Evolutionary conservation across 2,888 invertebrate species (phyloP).

Genomic region (Mechanitis mazaeus): DNA sequence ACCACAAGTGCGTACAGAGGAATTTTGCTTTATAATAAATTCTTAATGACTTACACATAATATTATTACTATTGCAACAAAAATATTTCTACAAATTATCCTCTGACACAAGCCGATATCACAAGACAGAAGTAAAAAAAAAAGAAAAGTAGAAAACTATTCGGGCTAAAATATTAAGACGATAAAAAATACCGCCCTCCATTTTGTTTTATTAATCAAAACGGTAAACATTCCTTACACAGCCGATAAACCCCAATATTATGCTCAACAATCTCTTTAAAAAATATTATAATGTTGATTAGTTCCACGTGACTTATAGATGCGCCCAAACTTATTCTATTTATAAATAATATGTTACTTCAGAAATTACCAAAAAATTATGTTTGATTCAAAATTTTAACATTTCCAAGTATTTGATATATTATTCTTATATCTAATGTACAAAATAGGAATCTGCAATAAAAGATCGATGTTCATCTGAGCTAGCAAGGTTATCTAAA

Average conservation of each 20-base stretch:
- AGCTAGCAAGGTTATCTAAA: slow-evolving; percentile 2
- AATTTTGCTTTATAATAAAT: slow-evolving; percentile 18
- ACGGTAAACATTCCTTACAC: slow-evolving; percentile 19
- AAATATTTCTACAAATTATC: slow-evolving; percentile 31
- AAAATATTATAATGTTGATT: slow-evolving; percentile 14
- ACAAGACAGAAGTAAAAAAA: slow-evolving; percentile 41
- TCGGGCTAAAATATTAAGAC: slow-evolving; percentile 31
- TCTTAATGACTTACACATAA: slow-evolving; percentile 19
- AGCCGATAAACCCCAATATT: slow-evolving; percentile 18
- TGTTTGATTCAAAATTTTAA: slow-evolving; percentile 28
- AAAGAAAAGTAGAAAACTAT: slow-evolving; percentile 27
- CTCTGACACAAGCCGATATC: slow-evolving; percentile 45
- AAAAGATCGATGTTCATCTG: slow-evolving; percentile 39
- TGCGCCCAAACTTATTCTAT: slow-evolving; percentile 50
- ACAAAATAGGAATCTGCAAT: slow-evolving; percentile 76
- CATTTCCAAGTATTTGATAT: slow-evolving; percentile 38
- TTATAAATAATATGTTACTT: slow-evolving; percentile 50
- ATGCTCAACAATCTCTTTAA: slow-evolving; percentile 11
- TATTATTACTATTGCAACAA: slow-evolving; percentile 37
- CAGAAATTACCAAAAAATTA: slow-evolving; percentile 46
- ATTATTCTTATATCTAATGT: slow-evolving; percentile 64
- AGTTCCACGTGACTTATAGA: slow-evolving; percentile 28
- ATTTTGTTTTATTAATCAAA: slow-evolving; percentile 10
- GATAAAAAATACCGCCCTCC: slow-evolving; percentile 13
- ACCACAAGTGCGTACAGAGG: slow-evolving; percentile 35